Evolutionary conservation across 2,113 vertebrate species (phyloP).

Genomic region (Seriola rivoliana): DNA sequence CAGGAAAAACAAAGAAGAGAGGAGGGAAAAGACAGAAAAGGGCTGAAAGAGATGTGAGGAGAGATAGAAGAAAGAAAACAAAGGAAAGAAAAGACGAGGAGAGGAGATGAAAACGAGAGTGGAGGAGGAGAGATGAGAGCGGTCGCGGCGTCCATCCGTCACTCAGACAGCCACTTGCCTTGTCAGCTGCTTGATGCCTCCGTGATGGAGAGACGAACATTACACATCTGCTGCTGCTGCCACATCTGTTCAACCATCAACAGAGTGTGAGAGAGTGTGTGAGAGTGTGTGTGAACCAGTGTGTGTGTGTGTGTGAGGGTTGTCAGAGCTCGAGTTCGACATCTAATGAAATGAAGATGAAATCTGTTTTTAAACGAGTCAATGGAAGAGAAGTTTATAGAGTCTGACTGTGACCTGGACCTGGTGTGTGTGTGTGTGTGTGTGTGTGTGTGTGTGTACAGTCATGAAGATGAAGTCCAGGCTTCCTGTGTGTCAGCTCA

Average conservation of each 20-base stretch:
- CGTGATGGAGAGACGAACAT: slow-evolving; percentile 67
- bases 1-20: background rate
- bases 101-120: background rate
- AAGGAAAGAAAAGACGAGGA: background rate
- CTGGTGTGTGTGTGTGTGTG: too few relatives aligned
- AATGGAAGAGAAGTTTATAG: too few relatives aligned
- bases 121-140: slow-evolving; percentile 27
- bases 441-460: too few relatives aligned
- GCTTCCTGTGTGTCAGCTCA: too few relatives aligned
- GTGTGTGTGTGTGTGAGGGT: background rate
- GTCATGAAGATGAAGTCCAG: too few relatives aligned
- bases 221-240: slow-evolving; percentile 73
- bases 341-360: too few relatives aligned
- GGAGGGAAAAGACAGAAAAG: background rate
- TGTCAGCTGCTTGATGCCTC: slow-evolving; percentile 69
- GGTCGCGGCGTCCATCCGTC: slow-evolving; percentile 46
- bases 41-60: background rate
- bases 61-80: background rate
- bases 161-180: slow-evolving; percentile 48
- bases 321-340: too few relatives aligned
- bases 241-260: slow-evolving; percentile 71
- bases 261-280: background rate
- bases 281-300: too few relatives aligned
- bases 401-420: too few relatives aligned
- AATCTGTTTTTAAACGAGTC: too few relatives aligned